phyloP scores from a whole-genome alignment of 1,140 invertebrate species.

The Papilio dardanus region DNA sequence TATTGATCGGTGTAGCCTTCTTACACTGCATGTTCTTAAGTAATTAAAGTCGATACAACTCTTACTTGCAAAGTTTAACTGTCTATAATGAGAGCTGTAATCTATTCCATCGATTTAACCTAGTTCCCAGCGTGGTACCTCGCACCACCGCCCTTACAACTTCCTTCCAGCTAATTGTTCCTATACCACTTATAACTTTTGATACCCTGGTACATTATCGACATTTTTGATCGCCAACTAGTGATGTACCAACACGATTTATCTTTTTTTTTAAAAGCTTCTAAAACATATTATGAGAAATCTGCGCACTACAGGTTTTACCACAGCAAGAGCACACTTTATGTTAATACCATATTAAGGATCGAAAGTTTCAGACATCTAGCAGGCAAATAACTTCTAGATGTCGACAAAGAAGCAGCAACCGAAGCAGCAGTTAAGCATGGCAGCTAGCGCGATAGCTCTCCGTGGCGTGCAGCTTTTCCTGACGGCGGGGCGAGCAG shows the following conservation, averaged over 20 bases:
- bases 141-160: constrained; percentile 24
- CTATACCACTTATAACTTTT: constrained; percentile 14
- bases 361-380: no score
- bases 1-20: neutral
- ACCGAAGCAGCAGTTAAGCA: constrained; percentile 61
- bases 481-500: constrained; percentile 56
- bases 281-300: no score
- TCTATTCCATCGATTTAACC: constrained; percentile 7
- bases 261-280: no score
- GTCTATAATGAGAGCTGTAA: constrained; percentile 1
- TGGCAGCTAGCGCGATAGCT: constrained; percentile 70
- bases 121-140: constrained; percentile 31
- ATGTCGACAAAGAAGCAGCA: constrained; percentile 42
- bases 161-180: constrained; percentile 11
- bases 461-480: constrained; percentile 65
- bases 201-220: neutral
- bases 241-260: neutral
- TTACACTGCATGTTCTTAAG: neutral
- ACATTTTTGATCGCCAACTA: neutral
- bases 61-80: constrained; percentile 8
- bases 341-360: no score
- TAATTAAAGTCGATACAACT: constrained; percentile 5
- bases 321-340: no score
- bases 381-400: neutral
- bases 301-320: no score